A percentile compares a stretch with the other conserved stretches of the same genome.
Conservation (phyloP, 2,113 vertebrate species). For the Cyanistes caeruleus region DNA sequence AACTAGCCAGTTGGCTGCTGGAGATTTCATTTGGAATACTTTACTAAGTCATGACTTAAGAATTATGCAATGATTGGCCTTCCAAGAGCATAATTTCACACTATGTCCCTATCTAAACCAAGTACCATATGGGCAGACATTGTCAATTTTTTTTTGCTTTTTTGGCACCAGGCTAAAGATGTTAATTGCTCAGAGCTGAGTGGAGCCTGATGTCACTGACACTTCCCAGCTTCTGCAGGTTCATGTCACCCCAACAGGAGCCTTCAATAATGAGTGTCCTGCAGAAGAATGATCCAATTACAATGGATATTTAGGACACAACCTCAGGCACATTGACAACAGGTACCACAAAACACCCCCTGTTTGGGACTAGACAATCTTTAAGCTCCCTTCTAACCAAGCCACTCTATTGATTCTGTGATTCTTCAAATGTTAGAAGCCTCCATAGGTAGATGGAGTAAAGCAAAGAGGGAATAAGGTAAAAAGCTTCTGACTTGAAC, state of each 20-base stretch:
- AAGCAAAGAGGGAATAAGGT: background rate
- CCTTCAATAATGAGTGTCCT: background rate
- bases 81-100: background rate
- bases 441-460: background rate
- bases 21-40: conserved; percentile 1
- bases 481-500: background rate
- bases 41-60: background rate
- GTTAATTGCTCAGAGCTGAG: background rate
- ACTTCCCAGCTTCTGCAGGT: background rate
- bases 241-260: background rate
- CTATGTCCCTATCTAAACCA: background rate
- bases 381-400: background rate
- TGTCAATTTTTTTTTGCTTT: background rate
- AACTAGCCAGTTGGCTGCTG: background rate
- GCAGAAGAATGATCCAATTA: background rate
- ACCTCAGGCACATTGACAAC: background rate
- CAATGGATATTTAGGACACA: background rate
- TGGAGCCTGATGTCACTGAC: background rate
- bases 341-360: background rate
- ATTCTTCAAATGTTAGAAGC: background rate
- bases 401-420: background rate
- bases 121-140: background rate
- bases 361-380: background rate
- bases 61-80: background rate
- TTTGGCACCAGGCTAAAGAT: background rate